Evolutionary conservation across 2,888 invertebrate species (phyloP), one percentile per base, ranked within the genome.

Genomic region (Belgica antarctica): DNA sequence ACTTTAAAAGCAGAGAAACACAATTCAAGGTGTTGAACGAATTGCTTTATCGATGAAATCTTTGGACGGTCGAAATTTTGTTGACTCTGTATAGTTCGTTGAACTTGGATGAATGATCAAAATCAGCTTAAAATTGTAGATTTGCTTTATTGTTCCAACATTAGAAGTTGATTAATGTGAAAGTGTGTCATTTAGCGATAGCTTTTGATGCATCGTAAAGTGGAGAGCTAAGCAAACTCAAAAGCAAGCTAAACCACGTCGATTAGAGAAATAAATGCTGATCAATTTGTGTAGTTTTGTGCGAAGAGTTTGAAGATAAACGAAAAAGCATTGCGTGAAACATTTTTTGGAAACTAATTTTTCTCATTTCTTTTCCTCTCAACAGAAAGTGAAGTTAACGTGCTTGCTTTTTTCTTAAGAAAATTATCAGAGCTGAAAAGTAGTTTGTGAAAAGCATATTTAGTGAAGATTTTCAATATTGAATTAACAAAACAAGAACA

Each of bases 391-490:
- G 24, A 59, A 59, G 27, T 27, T n/a, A 27, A 24, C 25, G 27
- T 27, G 27, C 15, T 27, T 25, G n/a, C 24, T 8, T 24, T 41
- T 47, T 47, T 57, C 46, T 31, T 52, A 68, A 68, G 68, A 28
- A 68, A 68, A 47, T 68, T 68, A 68, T 68, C 34, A 68, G 68
- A 68, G 68, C 68, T 68, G 68, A 68, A 68, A 68, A 24, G 22
- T 28, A 57, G 22, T 57, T 25, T 52, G 17, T 52, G 31, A 27
- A 25, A 65, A 46, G 46, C 46, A 34, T n/a, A 10, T 25, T 25
- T 15, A 27, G 22, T 24, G 12, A 24, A 59, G 22, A 31, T 31
- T 12, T 31, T 31, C 34, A 31, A 31, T 8, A 31, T 31, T n/a
- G n/a, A n/a, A n/a, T n/a, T n/a, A n/a, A n/a, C n/a, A n/a, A n/a